Evolutionary conservation across 2,797 vertebrate genomes (phyloP), one percentile per base, ranked within the genome.

Genomic region (Sphaeramia orbicularis): DNA sequence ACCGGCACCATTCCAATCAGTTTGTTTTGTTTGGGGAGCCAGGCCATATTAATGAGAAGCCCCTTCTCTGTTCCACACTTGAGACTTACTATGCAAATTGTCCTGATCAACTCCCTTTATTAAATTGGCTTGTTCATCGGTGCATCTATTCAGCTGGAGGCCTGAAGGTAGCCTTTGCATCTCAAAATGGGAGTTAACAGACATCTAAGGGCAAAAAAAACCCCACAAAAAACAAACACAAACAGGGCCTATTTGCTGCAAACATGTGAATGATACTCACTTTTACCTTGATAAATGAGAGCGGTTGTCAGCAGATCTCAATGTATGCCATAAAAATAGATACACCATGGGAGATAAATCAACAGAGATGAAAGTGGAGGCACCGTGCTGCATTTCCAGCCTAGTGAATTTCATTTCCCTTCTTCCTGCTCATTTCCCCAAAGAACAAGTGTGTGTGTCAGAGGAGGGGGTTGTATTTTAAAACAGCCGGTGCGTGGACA

Each of bases 21-120:
- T 71, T 76, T 84, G 79, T 82, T 88, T 85, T 90, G 84, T 87
- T 89, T 36, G 65, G 77, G 70, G 78, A 85, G 40, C 37, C 42
- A 2, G 65, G 60, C 76, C 14, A 56, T 81, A 80, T 85, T 85
- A 84, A 86, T 89, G 83, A 88, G 81, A 67, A 63, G 69, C 42
- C 66, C 65, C 68, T 77, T 81, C 56, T 68, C 66, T 64, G 63
- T 43, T 4, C 38, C 53, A 60, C 54, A n/a, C 83, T 60, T 1
- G 62, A 76, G 85, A 83, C 56, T 68, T 36, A 6, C 73, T 53
- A 80, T 85, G 86, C 74, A 89, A 85, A 89, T 85, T 76, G 80
- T 76, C 76, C 78, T 57, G 83, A 87, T 85, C 84, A 81, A 49
- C 65, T 81, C 54, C 38, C 49, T 84, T 87, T 86, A 89, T 89